phyloP scores from a whole-genome alignment of 2,797 vertebrate genomes.

The Micrastur ruficollis region DNA sequence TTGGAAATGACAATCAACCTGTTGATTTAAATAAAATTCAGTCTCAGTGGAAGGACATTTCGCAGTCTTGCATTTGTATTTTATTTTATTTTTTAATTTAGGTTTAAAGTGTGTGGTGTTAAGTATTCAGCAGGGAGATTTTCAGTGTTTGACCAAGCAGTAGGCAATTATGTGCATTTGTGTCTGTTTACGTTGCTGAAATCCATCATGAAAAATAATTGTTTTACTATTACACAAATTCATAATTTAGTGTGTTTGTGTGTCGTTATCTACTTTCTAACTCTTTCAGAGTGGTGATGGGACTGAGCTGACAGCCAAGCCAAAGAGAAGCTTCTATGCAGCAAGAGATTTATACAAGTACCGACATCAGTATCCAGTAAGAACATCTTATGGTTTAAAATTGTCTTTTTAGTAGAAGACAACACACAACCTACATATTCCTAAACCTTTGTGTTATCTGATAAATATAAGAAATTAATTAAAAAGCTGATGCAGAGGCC shows the following conservation, averaged over 20 bases:
- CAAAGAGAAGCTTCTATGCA: constrained; percentile 98
- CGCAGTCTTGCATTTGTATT: not conserved
- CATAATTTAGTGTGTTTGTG: not conserved
- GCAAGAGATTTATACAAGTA: constrained; percentile 98
- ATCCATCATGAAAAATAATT: not conserved
- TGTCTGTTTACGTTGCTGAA: not conserved
- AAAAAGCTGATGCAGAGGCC: not conserved
- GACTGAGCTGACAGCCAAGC: constrained; percentile 82
- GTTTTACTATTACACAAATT: not conserved
- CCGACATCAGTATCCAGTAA: constrained; percentile 96
- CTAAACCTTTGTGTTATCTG: not conserved
- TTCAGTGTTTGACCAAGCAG: not conserved
- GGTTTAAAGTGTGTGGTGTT: not conserved
- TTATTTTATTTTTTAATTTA: not conserved
- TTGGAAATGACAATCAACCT: not conserved
- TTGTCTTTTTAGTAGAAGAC: not conserved
- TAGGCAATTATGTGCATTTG: not conserved
- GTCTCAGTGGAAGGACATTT: not conserved
- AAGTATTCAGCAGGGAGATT: not conserved
- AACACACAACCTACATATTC: not conserved
- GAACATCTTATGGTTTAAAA: constrained; percentile 29
- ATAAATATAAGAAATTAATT: not conserved
- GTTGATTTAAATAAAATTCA: not conserved
- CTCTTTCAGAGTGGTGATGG: constrained; percentile 82
- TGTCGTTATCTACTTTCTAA: not conserved